phyloP scores from a whole-genome alignment of 64 coral and sea anemone species.

The Platygyra sinensis region DNA sequence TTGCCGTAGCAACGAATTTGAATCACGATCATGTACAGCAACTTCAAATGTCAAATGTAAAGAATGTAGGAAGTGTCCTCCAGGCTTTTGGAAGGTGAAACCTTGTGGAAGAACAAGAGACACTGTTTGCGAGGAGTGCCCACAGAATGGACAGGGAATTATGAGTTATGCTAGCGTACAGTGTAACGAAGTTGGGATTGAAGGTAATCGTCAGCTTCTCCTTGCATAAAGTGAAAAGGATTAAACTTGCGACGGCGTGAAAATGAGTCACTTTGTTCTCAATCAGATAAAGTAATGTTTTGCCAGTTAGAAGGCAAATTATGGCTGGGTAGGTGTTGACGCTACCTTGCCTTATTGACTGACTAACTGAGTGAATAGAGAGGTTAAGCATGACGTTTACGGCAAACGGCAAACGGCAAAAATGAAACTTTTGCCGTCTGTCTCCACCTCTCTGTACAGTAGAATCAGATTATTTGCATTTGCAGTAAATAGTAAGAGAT shows the following conservation, averaged over 20 bases:
- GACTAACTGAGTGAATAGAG: no score
- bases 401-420: no score
- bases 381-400: no score
- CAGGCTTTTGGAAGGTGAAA: not conserved
- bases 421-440: no score
- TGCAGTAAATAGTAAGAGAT: no score
- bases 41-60: constrained; percentile 18
- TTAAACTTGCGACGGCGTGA: no score
- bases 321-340: no score
- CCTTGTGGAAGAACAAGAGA: constrained; percentile 12
- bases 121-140: constrained; percentile 11
- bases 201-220: not conserved
- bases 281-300: not conserved
- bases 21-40: not conserved
- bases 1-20: not conserved
- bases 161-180: not conserved
- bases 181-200: not conserved
- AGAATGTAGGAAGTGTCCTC: not conserved
- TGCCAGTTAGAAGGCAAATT: no score
- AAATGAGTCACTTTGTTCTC: no score
- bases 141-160: not conserved
- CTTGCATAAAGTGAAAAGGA: not conserved
- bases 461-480: no score
- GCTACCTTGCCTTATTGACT: no score
- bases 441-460: no score